phyloP scores from a whole-genome alignment of 53 echinoderm and acorn worm genomes.

The Astropecten irregularis region DNA sequence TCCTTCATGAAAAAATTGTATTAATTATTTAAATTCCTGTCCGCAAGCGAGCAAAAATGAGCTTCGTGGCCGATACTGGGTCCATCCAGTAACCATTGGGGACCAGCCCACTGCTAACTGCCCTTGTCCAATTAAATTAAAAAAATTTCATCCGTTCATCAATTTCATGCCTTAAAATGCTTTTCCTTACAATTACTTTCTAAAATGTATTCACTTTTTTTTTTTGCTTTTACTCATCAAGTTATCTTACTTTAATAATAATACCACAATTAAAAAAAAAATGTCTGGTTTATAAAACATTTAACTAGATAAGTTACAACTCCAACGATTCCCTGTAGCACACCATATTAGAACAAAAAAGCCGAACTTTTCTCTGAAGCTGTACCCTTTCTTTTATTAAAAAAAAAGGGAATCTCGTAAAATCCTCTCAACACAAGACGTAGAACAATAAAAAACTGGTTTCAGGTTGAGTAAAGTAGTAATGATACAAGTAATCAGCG shows the following conservation, averaged over 20 bases:
- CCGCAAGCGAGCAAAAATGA: too few species aligned
- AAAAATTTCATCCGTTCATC: too few species aligned
- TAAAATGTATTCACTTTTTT: too few species aligned
- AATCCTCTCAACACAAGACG: too few species aligned
- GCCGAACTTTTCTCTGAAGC: background rate
- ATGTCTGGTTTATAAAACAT: conserved; percentile 53
- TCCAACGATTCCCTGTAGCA: conserved; percentile 32
- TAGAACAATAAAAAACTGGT: too few species aligned
- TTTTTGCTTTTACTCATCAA: background rate
- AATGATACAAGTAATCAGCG: too few species aligned
- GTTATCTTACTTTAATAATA: background rate
- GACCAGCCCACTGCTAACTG: conserved; percentile 28
- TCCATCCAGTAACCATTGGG: too few species aligned
- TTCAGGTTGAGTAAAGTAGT: too few species aligned
- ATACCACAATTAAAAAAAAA: background rate
- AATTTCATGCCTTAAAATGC: too few species aligned
- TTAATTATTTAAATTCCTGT: background rate
- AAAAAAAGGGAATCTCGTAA: background rate
- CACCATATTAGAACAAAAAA: conserved; percentile 17
- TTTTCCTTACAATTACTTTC: too few species aligned
- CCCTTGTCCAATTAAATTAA: conserved; percentile 1
- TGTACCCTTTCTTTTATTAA: conserved; percentile 11
- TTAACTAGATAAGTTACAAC: conserved; percentile 21
- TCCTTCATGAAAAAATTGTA: conserved; percentile 8
- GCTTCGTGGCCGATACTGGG: too few species aligned